Evolutionary conservation across 1,140 invertebrate species (phyloP), one percentile per base, ranked within the genome.

Genomic region (Oscheius sp.): DNA sequence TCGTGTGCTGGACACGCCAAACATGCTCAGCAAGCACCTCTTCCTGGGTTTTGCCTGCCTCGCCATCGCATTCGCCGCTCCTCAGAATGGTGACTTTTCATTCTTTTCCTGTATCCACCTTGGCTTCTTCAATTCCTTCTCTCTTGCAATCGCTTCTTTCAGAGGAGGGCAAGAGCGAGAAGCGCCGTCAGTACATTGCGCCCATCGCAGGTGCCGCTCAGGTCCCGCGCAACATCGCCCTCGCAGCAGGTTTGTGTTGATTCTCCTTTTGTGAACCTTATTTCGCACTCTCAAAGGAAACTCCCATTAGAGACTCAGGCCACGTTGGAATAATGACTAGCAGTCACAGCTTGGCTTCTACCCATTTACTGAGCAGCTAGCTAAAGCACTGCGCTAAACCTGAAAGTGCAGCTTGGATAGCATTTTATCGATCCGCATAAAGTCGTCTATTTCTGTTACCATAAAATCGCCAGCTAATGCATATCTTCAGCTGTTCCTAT

Each of bases 171-270:
- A 70, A 75, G 42, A 75, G 71, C 65, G 68, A 61, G 34, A 75
- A 75, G 45, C 74, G 76, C 59, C 73, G 76, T 36, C 76, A 77
- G 61, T 77, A 72, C 76, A 76, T 77, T 29, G 38, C 52, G 36
- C 76, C 75, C 32, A n/a, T 76, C 18, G 67, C 73, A 15, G 75
- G 75, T 68, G 68, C 58, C 2, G 74, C 74, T 28, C 74, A 75
- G 65, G 74, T 61, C 2, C 58, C 74, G 1, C 49, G 67, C 3
- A 68, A 68, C 31, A 55, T 58, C 1, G 10, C 45, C 31, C 20
- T 71, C 55, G n/a, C 55, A 20, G 59, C 69, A 49, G 59, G 49
- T 55, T 13, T 7, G 49, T 55, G 7, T 26, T 23, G 7, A 20
- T 23, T 55, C 49, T 55, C 4, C 28, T 55, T 23, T 55, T 23